A percentile compares a stretch with the other conserved stretches of the same genome.
phyloP scores from a whole-genome alignment of 1,140 invertebrate species.

The Bombus breviceps region DNA sequence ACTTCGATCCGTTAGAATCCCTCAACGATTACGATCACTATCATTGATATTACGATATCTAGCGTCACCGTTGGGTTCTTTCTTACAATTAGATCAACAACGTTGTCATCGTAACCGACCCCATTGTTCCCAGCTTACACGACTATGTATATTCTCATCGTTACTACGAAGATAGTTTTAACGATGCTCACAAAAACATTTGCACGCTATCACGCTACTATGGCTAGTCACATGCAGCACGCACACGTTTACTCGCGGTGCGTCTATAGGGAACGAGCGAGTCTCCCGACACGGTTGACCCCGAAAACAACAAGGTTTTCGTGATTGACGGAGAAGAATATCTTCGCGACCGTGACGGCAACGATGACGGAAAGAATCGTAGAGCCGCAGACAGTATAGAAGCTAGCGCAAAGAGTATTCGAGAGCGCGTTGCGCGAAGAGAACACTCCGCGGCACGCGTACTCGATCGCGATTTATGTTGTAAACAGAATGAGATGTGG shows the following conservation, averaged over 20 bases:
- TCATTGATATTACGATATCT: not conserved
- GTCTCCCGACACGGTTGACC: slow-evolving; percentile 26
- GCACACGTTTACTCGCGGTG: slow-evolving; percentile 17
- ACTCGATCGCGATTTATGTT: slow-evolving; percentile 47
- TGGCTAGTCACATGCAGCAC: slow-evolving; percentile 22
- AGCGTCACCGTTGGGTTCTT: slow-evolving; percentile 18
- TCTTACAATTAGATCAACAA: not conserved
- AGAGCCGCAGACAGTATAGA: too few relatives aligned
- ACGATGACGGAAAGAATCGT: not conserved
- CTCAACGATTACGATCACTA: slow-evolving; percentile 34
- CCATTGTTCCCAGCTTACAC: slow-evolving; percentile 45
- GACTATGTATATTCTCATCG: slow-evolving; percentile 51
- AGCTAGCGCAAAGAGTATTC: not conserved
- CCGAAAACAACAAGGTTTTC: slow-evolving; percentile 39
- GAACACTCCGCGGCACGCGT: slow-evolving; percentile 24
- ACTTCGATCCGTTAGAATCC: slow-evolving; percentile 41
- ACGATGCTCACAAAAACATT: slow-evolving; percentile 22
- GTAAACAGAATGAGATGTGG: slow-evolving; percentile 53
- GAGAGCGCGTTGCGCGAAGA: not conserved
- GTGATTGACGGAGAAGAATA: not conserved
- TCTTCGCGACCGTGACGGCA: not conserved
- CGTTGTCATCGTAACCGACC: slow-evolving; percentile 43
- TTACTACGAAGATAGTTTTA: slow-evolving; percentile 27
- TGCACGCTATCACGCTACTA: not conserved
- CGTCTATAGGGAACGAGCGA: slow-evolving; percentile 10